Evolutionary conservation across 2,113 vertebrate genomes (phyloP), one percentile per base, ranked within the genome.

Genomic region (Hippotragus niger): DNA sequence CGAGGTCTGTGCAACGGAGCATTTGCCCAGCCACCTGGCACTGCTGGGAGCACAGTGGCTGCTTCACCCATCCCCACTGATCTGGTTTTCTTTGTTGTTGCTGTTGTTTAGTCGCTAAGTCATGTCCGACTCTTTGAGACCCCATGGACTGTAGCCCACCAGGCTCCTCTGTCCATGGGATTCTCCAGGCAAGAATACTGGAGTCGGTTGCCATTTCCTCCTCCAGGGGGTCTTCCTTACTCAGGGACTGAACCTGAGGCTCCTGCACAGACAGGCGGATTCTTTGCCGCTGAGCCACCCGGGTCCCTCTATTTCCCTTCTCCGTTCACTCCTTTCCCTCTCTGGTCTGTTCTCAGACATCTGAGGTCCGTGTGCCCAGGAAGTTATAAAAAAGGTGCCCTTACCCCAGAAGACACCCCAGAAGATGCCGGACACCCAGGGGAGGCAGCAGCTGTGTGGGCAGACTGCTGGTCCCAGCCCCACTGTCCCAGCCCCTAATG

Each of bases 11-110:
- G 58, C 16, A 1, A 7, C 19, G 31, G 31, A 7, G 13, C 21
- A 0, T 5, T 10, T 21, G 45, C 19, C 88, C 3, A 1, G 9
- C 21, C 1, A 1, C 43, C 43, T 7, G 21, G 45, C 17, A 0
- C 19, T 71, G 40, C 55, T 11, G 43, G 78, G 17, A 1, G 0
- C 45, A 0, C 3, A 0, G 82, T 0, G 25, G 83, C 23, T 40
- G 50, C 62, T 17, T 14, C 0, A 0, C n/a, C 43, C 57, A 0
- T 6, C 71, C 25, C 2, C 3, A 0, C 0, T 1, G 0, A 1
- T 40, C 19, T 50, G 47, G 15, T 78, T 64, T 71, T 19, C 52
- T 43, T 40, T 71, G 3, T 10, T 50, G n/a, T 10, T 36, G 64
- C n/a, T 71, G n/a, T 12, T 40, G 27, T 27, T 43, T 74, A 27